phyloP scores from a whole-genome alignment of 2,797 vertebrate genomes.

The Adelosebastes latens region DNA sequence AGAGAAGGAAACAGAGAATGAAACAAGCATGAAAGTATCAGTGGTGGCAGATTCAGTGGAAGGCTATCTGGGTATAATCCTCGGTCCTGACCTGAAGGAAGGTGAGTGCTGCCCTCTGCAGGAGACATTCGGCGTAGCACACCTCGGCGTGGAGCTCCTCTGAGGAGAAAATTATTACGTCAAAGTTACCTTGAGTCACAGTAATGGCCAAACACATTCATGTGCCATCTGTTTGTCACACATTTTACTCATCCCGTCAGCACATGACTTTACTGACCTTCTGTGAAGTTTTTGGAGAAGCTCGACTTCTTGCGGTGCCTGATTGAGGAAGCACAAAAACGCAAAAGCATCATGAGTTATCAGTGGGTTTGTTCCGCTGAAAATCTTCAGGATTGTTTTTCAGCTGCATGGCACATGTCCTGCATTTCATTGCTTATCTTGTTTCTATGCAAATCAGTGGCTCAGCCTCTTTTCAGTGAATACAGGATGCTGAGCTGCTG shows the following conservation, averaged over 20 bases:
- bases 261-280: slow-evolving; percentile 84
- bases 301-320: slow-evolving; percentile 94
- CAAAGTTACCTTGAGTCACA: slow-evolving; percentile 34
- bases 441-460: slow-evolving; percentile 36
- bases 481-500: too few relatives aligned
- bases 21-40: not conserved
- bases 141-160: slow-evolving; percentile 98
- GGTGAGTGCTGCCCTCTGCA: slow-evolving; percentile 96
- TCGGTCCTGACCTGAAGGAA: slow-evolving; percentile 90
- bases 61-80: not conserved
- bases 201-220: not conserved
- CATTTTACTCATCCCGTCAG: not conserved
- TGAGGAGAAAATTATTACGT: slow-evolving; percentile 68
- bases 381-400: not conserved
- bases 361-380: not conserved
- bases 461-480: slow-evolving; percentile 35
- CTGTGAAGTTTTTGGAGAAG: slow-evolving; percentile 92
- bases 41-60: not conserved
- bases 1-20: not conserved
- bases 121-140: slow-evolving; percentile 96
- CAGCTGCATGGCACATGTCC: not conserved
- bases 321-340: slow-evolving; percentile 35
- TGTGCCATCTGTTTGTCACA: not conserved
- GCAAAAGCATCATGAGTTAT: not conserved
- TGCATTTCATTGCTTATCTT: slow-evolving; percentile 11